Evolutionary conservation across 2,888 invertebrate species (phyloP), one percentile per base, ranked within the genome.

Genomic region (Cryptus armator): DNA sequence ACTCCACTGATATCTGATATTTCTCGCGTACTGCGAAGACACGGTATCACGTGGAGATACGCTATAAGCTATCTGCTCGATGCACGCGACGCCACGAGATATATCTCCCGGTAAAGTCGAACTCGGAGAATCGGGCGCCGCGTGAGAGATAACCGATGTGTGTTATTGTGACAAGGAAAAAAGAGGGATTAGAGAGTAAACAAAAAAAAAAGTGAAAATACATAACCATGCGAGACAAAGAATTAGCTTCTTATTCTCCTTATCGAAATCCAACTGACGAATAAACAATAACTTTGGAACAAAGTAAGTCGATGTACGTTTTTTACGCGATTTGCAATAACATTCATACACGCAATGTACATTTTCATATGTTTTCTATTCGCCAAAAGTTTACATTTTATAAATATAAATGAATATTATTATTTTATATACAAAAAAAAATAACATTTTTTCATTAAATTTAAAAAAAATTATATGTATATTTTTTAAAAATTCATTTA

Each of bases 101-200:
- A n/a, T 19, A 51, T 53, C 19, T 51, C 66, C 16, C 19, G 32
- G 66, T 62, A 53, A 67, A 76, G 67, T 48, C n/a, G 12, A 7
- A 16, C 53, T 53, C 12, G 29, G 12, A 43, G 66, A 68, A 77
- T 77, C 56, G 37, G 32, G 1, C 56, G 46, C 56, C 56, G 67
- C 46, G 67, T 29, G 44, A 44, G 44, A 59, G 77, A 77, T 68
- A 56, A 29, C 67, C 44, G 56, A 53, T 53, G 10, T 16, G 44
- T 44, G 67, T 67, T 44, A 56, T 77, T 77, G 44, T 46, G 62
- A 78, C 14, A 46, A 78, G 70, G 70, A 70, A 62, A 32, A 70
- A 37, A n/a, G 16, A 16, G 70, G 48, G 59, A 78, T 70, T 37
- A 48, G 19, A 59, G 70, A 24, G 62, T 24, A 19, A 70, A 70